Evolutionary conservation across 92 coral and sea anemone species (phyloP), one percentile per base, ranked within the genome.

Genomic region (Porites divaricata): DNA sequence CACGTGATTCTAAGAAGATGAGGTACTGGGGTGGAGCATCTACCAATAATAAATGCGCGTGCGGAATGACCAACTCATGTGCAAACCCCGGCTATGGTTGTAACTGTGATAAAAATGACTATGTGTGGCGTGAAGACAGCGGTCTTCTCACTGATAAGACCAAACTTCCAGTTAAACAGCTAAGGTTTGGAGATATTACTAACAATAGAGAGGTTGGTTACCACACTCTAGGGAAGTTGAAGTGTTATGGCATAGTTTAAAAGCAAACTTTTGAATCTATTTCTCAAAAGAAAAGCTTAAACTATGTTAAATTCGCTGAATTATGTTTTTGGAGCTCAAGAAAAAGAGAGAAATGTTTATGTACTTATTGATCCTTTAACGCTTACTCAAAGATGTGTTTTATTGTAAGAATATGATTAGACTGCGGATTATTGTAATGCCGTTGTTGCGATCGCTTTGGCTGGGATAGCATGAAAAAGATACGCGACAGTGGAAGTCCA

Each of bases 11-110:
- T 21, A 28, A 1, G 41, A 76, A 49, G 67, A 85, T 88, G 95
- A 76, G 10, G 23, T 75, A 89, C 81, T 89, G 95, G 92, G 92
- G 92, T 20, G 95, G 86, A 67, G 92, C 90, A 2, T 83, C 88
- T 25, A 88, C 72, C 48, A 81, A 77, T 41, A 67, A 78, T 15
- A 89, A 85, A 76, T 92, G 95, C 78, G 89, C 87, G 58, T 92
- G 95, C 79, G 92, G 85, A 26, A 78, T 84, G 81, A 75, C 86
- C 51, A 67, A 74, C 70, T 72, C 77, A 9, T 88, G 91, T 28
- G 77, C 70, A 74, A 17, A 63, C 74, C 13, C 72, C 10, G 22
- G 63, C 4, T 28, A 54, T 54, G 13, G 59, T 67, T 67, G 71
- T 22, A 67, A 67, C 71, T 67, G 71, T 67, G 71, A 67, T 13